These are phyloP conservation scores for Saccostrea cuccullata DNA, from an alignment of 1,140 invertebrate genomes.

Conservation along the genomic window DNA sequence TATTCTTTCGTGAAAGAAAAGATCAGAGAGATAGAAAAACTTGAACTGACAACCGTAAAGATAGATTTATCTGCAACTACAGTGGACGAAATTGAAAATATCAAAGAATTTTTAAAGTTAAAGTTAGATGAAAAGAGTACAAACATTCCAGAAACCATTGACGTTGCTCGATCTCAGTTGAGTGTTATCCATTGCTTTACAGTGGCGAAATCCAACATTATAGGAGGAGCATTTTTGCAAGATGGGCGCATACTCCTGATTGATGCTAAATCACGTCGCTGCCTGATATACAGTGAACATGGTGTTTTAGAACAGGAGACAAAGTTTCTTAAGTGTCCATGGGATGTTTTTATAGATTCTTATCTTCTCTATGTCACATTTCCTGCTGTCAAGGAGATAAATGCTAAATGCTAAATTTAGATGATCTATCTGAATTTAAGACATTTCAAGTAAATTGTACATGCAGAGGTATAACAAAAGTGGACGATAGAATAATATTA, in stretches of 20 bases:
- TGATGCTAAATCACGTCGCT: not conserved
- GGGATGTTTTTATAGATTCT: not conserved
- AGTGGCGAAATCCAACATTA: not conserved
- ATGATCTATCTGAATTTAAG: not conserved
- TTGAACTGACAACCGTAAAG: not conserved
- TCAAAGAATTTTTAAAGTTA: not conserved
- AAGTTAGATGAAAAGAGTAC: not conserved
- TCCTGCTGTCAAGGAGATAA: not conserved
- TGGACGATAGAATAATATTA: not conserved
- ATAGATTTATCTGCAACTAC: not conserved
- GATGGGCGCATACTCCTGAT: not conserved
- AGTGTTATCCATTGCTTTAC: not conserved
- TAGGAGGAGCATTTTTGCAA: not conserved
- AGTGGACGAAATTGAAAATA: not conserved
- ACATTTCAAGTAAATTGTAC: not conserved
- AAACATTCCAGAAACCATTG: not conserved
- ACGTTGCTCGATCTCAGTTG: not conserved
- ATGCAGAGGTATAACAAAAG: not conserved
- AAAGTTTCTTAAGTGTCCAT: not conserved
- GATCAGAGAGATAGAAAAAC: not conserved
- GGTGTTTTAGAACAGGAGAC: not conserved
- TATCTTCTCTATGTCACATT: not conserved
- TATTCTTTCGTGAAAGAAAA: not conserved
- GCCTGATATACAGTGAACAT: not conserved
- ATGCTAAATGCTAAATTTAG: not conserved